Conservation (phyloP, 2,888 invertebrate species). For the Notodonta ziczac region DNA sequence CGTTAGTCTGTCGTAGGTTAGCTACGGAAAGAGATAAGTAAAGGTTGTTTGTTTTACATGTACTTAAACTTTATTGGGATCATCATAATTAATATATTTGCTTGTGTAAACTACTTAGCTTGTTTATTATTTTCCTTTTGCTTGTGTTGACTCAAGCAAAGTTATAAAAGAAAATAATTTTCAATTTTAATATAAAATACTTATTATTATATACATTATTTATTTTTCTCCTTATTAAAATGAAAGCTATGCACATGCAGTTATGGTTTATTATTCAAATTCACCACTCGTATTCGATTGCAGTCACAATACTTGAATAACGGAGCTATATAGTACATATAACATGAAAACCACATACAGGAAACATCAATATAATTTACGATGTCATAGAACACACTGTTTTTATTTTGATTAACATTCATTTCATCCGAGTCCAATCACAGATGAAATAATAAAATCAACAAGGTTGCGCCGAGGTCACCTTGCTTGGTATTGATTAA, state of each 20-base stretch:
- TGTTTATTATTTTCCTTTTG: too few species aligned
- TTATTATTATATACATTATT: too few species aligned
- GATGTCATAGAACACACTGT: conserved; percentile 28
- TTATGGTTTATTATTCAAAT: too few species aligned
- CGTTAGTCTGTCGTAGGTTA: conserved; percentile 3
- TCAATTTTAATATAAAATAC: too few species aligned
- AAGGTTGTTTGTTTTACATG: conserved; percentile 4
- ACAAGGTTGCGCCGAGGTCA: conserved; percentile 55
- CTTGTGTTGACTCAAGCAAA: too few species aligned
- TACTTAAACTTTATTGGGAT: not conserved
- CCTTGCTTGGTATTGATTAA: conserved; percentile 71
- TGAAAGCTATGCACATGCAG: too few species aligned
- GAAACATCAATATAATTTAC: conserved; percentile 38
- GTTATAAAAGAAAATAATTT: too few species aligned
- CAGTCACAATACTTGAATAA: conserved; percentile 10
- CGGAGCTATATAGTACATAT: conserved; percentile 1
- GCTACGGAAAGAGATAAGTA: not conserved
- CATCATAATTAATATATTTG: not conserved
- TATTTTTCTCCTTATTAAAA: too few species aligned
- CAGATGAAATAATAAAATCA: conserved; percentile 44
- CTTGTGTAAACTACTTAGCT: too few species aligned
- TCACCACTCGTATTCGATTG: not conserved
- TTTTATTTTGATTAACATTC: conserved; percentile 45
- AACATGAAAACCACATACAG: conserved; percentile 18
- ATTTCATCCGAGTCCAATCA: conserved; percentile 50